Conservation (phyloP, 37 sponge, comb jelly and placozoan species). For the Bolinopsis microptera region DNA sequence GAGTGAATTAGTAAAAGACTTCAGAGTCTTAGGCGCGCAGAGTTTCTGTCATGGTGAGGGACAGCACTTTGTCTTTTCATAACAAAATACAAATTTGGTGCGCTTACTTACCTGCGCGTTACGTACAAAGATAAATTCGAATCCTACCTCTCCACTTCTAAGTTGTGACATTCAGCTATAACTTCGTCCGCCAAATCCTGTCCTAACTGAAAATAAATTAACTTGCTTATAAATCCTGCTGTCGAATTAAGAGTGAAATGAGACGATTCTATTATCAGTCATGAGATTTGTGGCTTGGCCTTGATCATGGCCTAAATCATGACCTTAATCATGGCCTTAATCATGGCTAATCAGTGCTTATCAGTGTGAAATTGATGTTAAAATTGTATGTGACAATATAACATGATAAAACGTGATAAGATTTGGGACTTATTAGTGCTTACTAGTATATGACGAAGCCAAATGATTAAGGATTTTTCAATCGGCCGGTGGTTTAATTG, state of each 20-base stretch:
- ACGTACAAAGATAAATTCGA: neutral
- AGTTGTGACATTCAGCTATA: neutral
- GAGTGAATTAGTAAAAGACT: too few relatives aligned
- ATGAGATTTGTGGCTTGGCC: neutral
- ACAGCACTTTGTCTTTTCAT: neutral
- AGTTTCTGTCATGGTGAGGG: conserved; percentile 2
- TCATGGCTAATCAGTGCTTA: too few relatives aligned
- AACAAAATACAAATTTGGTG: neutral
- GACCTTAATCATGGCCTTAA: too few relatives aligned
- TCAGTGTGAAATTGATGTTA: too few relatives aligned
- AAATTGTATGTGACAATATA: too few relatives aligned
- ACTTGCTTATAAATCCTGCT: too few relatives aligned
- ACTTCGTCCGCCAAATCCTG: conserved; percentile 20
- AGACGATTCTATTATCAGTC: neutral
- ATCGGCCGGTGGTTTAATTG: too few relatives aligned
- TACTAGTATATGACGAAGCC: too few relatives aligned
- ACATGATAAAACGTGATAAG: too few relatives aligned
- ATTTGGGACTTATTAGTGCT: too few relatives aligned
- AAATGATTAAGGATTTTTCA: too few relatives aligned
- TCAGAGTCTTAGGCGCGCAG: neutral
- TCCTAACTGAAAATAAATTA: conserved; percentile 17
- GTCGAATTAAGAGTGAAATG: neutral
- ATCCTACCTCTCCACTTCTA: neutral
- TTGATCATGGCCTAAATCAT: neutral
- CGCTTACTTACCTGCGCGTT: conserved; percentile 21